A percentile compares a stretch with the other conserved stretches of the same genome.
Conservation (phyloP, 2,113 vertebrate genomes). For the Ctenomys sociabilis region DNA sequence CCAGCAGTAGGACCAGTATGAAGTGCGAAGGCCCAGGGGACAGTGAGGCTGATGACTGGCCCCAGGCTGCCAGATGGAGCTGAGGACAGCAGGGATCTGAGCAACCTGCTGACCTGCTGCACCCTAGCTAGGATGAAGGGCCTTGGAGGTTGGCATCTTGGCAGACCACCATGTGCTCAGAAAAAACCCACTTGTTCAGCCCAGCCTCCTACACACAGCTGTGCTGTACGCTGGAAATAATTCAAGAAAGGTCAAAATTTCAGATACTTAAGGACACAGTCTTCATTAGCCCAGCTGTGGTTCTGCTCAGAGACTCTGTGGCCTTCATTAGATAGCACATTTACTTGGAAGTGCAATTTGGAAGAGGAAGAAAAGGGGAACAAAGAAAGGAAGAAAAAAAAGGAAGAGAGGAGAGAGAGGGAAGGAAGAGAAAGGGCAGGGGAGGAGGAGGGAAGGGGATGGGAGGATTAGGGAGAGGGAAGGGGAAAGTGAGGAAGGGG, state of each 20-base stretch:
- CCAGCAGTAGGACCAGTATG: neutral
- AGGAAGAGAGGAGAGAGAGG: too few relatives aligned
- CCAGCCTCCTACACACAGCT: neutral
- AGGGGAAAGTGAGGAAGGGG: rapidly evolving
- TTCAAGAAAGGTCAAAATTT: neutral
- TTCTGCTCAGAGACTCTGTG: neutral
- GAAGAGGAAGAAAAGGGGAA: neutral
- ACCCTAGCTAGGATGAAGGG: neutral
- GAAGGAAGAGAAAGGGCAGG: neutral
- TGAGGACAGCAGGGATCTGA: neutral
- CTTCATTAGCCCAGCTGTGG: too few relatives aligned
- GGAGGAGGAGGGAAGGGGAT: rapidly evolving
- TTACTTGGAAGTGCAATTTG: neutral
- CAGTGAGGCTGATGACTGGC: neutral
- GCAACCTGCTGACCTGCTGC: neutral
- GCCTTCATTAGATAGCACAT: neutral
- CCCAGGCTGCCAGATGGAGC: neutral
- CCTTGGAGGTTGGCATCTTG: neutral
- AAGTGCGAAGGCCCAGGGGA: neutral
- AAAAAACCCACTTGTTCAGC: neutral
- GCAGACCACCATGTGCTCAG: neutral
- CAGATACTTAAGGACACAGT: too few relatives aligned
- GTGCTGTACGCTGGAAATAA: neutral
- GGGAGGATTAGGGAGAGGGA: neutral
- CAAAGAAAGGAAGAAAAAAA: neutral